Conservation (phyloP, 2,888 invertebrate species). For the Meteorus colon region DNA sequence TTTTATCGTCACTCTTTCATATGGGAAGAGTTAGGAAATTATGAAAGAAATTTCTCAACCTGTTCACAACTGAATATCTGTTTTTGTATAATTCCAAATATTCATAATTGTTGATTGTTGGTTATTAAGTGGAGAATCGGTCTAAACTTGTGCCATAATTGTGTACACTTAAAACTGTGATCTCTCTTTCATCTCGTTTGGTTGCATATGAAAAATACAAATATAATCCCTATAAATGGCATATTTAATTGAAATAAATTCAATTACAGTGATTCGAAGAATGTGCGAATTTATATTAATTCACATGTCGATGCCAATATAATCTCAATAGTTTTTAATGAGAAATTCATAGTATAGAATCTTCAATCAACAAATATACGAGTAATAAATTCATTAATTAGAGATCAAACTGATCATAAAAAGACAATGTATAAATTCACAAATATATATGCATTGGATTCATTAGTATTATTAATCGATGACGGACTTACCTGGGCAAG, state of each 20-base stretch:
- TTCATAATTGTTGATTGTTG: neutral
- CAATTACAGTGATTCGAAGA: too few relatives aligned
- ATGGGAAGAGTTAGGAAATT: too few relatives aligned
- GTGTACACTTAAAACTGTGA: neutral
- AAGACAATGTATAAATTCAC: slow-evolving; percentile 20
- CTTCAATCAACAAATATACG: neutral
- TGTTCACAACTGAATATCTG: too few relatives aligned
- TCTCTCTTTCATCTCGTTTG: neutral
- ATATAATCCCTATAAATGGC: neutral
- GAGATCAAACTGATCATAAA: neutral
- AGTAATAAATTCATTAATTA: neutral
- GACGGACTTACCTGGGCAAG: slow-evolving; percentile 55
- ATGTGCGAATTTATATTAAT: neutral
- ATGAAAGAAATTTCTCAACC: too few relatives aligned
- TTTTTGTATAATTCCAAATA: too few relatives aligned
- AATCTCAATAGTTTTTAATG: neutral
- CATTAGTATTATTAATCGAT: slow-evolving; percentile 46
- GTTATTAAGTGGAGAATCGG: neutral
- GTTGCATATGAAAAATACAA: neutral
- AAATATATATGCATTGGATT: neutral
- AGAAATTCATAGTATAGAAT: neutral
- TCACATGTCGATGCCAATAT: neutral
- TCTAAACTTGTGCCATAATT: neutral
- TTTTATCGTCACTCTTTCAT: too few relatives aligned
- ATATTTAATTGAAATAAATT: neutral